phyloP scores from a whole-genome alignment of 2,797 vertebrate genomes.

The Etheostoma nigrum region DNA sequence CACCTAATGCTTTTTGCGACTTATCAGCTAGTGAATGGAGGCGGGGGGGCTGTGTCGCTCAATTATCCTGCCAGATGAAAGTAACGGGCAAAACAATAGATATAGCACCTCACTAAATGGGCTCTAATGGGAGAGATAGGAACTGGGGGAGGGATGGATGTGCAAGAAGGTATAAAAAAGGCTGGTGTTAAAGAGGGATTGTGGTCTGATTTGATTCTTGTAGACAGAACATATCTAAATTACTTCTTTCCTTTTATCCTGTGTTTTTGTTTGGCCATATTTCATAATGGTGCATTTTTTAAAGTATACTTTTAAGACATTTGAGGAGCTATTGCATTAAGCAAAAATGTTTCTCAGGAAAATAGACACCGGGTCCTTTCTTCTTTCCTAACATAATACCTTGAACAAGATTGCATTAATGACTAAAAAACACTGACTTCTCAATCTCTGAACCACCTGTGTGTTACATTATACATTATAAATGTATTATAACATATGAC shows the following conservation, averaged over 20 bases:
- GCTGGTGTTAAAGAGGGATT: conserved; percentile 9
- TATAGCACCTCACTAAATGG: conserved; percentile 70
- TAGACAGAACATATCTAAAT: conserved; percentile 56
- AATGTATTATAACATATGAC: neutral
- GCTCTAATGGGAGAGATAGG: conserved; percentile 71
- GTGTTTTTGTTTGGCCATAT: conserved; percentile 33
- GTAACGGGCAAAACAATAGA: conserved; percentile 75
- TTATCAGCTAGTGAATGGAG: conserved; percentile 58
- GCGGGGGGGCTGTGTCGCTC: conserved; percentile 69
- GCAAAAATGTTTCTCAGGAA: conserved; percentile 12
- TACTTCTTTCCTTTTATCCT: conserved; percentile 55
- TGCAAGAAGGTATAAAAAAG: conserved; percentile 25
- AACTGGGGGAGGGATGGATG: conserved; percentile 35
- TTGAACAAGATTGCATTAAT: conserved; percentile 5
- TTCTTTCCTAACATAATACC: conserved; percentile 21
- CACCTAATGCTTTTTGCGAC: conserved; percentile 69
- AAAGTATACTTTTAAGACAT: conserved; percentile 40
- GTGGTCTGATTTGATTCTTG: conserved; percentile 46
- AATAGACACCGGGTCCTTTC: neutral
- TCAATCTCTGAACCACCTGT: neutral
- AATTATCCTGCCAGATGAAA: conserved; percentile 79
- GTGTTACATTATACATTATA: neutral
- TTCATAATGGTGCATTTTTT: conserved; percentile 37
- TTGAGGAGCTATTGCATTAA: conserved; percentile 16
- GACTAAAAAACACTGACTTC: neutral